Percentiles rank a stretch among this genome's conserved stretches.
phyloP scores from a whole-genome alignment of 2,113 vertebrate species.

The Rousettus leschenaultii region DNA sequence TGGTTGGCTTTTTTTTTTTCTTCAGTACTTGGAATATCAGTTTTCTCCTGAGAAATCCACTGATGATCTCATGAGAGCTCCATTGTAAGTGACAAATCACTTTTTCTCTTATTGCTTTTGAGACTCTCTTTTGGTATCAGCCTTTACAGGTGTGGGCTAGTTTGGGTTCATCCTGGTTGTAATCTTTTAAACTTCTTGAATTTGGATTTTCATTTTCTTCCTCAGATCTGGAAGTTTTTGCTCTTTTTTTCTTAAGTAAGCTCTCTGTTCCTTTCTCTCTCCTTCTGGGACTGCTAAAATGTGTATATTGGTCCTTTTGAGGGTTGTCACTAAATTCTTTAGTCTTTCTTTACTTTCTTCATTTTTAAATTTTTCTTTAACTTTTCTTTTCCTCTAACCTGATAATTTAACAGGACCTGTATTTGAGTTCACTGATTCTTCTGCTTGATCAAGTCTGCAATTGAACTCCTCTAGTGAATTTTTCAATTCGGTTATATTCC shows the following conservation, averaged over 20 bases:
- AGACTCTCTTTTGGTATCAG: not conserved
- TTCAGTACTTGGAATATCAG: not conserved
- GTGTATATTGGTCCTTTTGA: not conserved
- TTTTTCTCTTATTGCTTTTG: not conserved
- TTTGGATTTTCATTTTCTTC: constrained; percentile 6
- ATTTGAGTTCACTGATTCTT: not conserved
- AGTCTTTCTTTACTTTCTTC: not conserved
- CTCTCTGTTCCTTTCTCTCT: not conserved
- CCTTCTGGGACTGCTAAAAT: not conserved
- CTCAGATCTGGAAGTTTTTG: not conserved
- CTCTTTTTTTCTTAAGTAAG: not conserved
- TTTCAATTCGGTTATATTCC: not conserved
- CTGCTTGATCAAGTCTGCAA: not conserved
- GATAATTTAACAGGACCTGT: not conserved
- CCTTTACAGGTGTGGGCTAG: not conserved
- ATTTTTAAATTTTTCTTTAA: not conserved
- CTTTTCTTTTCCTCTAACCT: not conserved
- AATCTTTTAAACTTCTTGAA: constrained; percentile 21
- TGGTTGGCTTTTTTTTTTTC: not conserved
- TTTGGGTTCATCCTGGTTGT: not conserved
- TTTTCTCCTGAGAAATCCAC: constrained; percentile 30
- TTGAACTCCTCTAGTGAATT: not conserved
- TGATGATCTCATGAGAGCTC: not conserved
- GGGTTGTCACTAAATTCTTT: not conserved
- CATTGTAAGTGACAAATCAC: not conserved